These are phyloP conservation scores for Girardia tigrina DNA, from an alignment of 2,888 invertebrate genomes.

Conservation along the genomic window DNA sequence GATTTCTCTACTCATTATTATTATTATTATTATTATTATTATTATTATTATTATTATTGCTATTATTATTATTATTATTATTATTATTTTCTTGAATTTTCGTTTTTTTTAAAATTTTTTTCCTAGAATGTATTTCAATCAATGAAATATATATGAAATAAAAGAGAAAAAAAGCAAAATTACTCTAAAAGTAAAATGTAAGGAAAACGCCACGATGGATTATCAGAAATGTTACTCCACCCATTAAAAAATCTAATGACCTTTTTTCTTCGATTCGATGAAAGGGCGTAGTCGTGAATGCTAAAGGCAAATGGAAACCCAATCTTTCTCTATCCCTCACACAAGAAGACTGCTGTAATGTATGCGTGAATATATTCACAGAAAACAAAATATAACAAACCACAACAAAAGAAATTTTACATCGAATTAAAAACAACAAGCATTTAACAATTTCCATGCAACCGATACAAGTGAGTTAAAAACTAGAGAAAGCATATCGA, in stretches of 20 bases:
- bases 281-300: constrained; percentile 8
- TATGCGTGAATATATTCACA: neutral
- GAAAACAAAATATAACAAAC: neutral
- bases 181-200: too few relatives aligned
- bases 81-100: too few relatives aligned
- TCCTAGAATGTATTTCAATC: too few relatives aligned
- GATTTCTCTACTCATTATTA: too few relatives aligned
- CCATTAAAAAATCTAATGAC: constrained; percentile 2
- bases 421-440: neutral
- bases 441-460: neutral
- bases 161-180: too few relatives aligned
- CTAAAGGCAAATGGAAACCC: neutral
- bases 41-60: too few relatives aligned
- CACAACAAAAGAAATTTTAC: neutral
- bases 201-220: neutral
- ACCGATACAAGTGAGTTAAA: neutral
- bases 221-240: neutral
- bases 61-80: too few relatives aligned
- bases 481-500: constrained; percentile 12
- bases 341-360: neutral
- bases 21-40: too few relatives aligned
- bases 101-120: too few relatives aligned
- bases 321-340: constrained; percentile 13
- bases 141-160: too few relatives aligned
- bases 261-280: neutral